Evolutionary conservation across 2,113 vertebrate species (phyloP).

Genomic region (Perognathus longimembris): DNA sequence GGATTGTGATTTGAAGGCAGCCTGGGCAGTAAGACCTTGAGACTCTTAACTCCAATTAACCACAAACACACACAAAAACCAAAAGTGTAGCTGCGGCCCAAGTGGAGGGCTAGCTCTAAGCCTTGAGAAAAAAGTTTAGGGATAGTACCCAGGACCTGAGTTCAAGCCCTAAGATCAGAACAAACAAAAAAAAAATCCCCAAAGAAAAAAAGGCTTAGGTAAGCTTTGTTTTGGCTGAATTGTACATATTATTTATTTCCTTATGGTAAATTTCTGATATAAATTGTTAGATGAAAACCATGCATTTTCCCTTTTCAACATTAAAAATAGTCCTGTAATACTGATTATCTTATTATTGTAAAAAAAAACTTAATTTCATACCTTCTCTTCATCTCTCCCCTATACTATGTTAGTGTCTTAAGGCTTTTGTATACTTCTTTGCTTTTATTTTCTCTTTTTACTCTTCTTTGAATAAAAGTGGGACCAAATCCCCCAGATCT

Average conservation of each 20-base stretch:
- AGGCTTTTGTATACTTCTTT: background rate
- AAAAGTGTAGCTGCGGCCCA: too few relatives aligned
- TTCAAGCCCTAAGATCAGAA: too few relatives aligned
- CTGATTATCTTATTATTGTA: background rate
- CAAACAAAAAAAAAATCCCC: too few relatives aligned
- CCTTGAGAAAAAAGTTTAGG: too few relatives aligned
- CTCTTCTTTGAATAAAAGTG: background rate
- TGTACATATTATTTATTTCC: conserved; percentile 9
- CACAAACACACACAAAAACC: too few relatives aligned
- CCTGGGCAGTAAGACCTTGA: too few relatives aligned
- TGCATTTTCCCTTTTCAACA: background rate
- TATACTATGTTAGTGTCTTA: background rate
- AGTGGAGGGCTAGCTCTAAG: too few relatives aligned
- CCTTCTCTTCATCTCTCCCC: background rate
- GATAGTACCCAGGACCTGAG: too few relatives aligned
- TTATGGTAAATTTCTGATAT: conserved; percentile 21
- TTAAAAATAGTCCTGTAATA: background rate
- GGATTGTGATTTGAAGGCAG: too few relatives aligned
- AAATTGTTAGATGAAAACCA: conserved; percentile 49
- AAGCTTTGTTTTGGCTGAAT: conserved; percentile 42
- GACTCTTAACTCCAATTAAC: too few relatives aligned
- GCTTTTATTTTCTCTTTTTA: background rate
- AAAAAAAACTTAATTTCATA: background rate
- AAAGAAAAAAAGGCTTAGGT: background rate
- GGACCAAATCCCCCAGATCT: background rate